Base-by-base conservation (phyloP, 2,797 vertebrate species). In the Coendou prehensilis region DNA sequence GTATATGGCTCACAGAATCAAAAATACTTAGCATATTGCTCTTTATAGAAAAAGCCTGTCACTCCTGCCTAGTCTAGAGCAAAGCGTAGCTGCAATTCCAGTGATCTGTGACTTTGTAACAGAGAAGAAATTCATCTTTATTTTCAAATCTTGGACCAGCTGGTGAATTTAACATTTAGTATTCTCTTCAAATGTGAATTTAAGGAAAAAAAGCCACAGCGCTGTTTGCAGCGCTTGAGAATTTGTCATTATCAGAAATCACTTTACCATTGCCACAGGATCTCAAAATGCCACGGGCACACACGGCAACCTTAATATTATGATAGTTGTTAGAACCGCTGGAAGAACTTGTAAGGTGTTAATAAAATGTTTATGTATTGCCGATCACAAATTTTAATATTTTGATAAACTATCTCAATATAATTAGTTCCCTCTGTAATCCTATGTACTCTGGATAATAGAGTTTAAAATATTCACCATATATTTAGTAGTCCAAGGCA, bases 391-490 rank as follows among this genome's bases (percentile, higher is more conserved):
- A 64, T 56, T 73, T 73, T 83, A 83, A 61, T 92, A 86, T 33
- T 91, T 79, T 67, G 45, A 63, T 57, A 73, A 75, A 63, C 69
- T 73, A 76, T 87, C 30, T 80, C 57, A n/a, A 86, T 56, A 30
- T 15, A 69, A 88, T 91, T 37, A 88, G 14, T 50, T 67, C 23
- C 50, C 63, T 95, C 71, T 85, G 14, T 76, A 89, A 94, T 30
- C 26, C 54, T 28, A 75, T 33, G 20, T n/a, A 79, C 41, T 76
- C 82, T 4, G 17, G 50, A 54, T 78, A n/a, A 79, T 1, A 84
- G 3, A 54, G 5, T 54, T 57, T 76, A 63, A 84, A 80, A 63
- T 59, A 80, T 28, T 73, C 64, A 80, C 64, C 59, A 64, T 22
- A 79, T 76, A 64, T 50, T 11, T 2, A 69, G 50, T 23, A 45